Evolutionary conservation across 2,888 invertebrate genomes (phyloP).

Genomic region (Pollenia labialis): DNA sequence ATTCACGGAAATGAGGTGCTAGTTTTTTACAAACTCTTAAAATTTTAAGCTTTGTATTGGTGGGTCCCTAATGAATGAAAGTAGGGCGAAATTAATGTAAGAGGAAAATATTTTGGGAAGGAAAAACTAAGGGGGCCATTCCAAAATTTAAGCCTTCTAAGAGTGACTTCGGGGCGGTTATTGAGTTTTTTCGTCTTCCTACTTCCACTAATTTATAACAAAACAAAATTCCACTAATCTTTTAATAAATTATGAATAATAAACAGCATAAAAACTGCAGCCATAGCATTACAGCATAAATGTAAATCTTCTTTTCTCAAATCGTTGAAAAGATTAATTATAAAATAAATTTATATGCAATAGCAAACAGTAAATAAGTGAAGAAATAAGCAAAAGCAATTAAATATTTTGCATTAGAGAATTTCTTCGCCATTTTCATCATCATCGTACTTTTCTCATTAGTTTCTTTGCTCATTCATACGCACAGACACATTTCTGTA

Average conservation of each 20-base stretch:
- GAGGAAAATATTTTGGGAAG: too few species aligned
- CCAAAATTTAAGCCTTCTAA: too few species aligned
- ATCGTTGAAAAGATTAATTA: constrained; percentile 40
- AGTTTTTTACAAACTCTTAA: too few species aligned
- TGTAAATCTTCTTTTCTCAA: constrained; percentile 14
- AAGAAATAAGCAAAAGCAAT: not conserved
- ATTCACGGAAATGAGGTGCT: too few species aligned
- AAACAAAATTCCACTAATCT: not conserved
- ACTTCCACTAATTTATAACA: too few species aligned
- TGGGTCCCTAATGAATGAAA: too few species aligned
- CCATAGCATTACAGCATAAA: constrained; percentile 7
- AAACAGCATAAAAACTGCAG: not conserved
- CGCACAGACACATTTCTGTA: not conserved
- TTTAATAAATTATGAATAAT: constrained; percentile 21
- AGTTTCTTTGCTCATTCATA: not conserved
- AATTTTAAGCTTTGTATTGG: too few species aligned
- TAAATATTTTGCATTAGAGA: constrained; percentile 1
- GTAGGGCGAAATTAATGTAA: too few species aligned
- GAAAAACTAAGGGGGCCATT: too few species aligned
- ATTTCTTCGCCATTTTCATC: not conserved
- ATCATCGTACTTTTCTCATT: not conserved
- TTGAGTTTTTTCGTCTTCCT: too few species aligned
- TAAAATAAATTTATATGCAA: not conserved
- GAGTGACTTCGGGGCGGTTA: too few species aligned
- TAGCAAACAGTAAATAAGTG: not conserved